Conservation (phyloP, 2,113 vertebrate genomes). For the Eleginops maclovinus region DNA sequence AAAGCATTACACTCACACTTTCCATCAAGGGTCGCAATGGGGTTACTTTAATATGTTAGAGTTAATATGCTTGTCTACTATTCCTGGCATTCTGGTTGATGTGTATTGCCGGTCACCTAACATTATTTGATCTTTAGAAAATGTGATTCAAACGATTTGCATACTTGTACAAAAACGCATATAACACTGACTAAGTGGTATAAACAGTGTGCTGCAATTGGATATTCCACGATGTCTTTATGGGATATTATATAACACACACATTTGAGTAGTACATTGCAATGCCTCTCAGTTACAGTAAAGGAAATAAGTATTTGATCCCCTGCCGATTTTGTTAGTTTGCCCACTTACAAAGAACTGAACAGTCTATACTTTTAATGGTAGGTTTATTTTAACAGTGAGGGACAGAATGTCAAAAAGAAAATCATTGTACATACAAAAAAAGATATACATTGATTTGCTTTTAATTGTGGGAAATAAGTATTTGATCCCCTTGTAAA, state of each 20-base stretch:
- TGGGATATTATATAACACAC: slow-evolving; percentile 9
- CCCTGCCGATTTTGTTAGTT: no score
- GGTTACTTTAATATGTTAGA: slow-evolving; percentile 4
- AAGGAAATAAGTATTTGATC: no score
- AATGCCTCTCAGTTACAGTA: neutral
- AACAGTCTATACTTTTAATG: no score
- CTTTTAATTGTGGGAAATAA: no score
- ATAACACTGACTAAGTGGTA: neutral
- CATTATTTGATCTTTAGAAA: neutral
- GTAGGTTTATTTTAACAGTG: no score
- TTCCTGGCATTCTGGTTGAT: neutral
- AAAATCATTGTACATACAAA: no score
- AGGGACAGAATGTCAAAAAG: no score
- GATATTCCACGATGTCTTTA: slow-evolving; percentile 1
- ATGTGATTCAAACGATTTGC: neutral
- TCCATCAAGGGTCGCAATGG: slow-evolving; percentile 13
- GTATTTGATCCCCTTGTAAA: no score
- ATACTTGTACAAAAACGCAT: neutral
- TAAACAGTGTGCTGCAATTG: neutral
- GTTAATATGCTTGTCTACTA: neutral
- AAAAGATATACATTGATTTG: no score
- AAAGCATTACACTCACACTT: slow-evolving; percentile 1
- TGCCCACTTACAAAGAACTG: no score
- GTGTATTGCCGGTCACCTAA: neutral
- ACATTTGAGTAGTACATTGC: neutral